These are phyloP conservation scores for Melanotaenia duboulayi DNA, from an alignment of 2,113 vertebrate species.

Conservation along the genomic window DNA sequence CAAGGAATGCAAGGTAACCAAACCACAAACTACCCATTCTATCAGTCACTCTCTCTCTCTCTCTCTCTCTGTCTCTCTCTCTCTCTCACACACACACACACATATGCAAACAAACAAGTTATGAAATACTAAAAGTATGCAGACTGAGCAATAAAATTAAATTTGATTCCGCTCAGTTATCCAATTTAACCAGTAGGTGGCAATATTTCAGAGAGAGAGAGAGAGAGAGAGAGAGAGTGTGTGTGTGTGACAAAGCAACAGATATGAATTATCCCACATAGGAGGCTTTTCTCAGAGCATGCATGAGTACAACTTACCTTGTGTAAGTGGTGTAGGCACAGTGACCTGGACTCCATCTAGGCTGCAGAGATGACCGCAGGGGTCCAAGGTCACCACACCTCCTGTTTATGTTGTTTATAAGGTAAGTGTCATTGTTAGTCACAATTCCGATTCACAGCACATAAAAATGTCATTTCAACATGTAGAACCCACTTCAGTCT, in stretches of 20 bases:
- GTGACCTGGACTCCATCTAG: constrained; percentile 82
- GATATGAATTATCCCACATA: not conserved
- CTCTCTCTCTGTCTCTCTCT: constrained; percentile 1
- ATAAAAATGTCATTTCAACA: not conserved
- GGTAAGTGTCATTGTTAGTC: not conserved
- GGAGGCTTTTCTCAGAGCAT: not conserved
- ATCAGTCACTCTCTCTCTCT: constrained; percentile 3
- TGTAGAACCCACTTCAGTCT: not conserved
- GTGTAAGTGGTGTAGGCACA: constrained; percentile 82
- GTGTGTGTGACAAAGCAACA: not conserved
- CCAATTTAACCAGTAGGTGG: constrained; percentile 58
- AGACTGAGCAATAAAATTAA: constrained; percentile 24
- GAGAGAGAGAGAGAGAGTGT: too few relatives aligned
- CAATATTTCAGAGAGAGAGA: constrained; percentile 41
- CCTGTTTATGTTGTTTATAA: constrained; percentile 38
- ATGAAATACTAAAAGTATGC: constrained; percentile 38
- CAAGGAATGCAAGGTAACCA: constrained; percentile 55
- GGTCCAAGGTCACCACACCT: constrained; percentile 83
- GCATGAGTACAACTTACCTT: constrained; percentile 74
- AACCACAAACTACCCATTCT: constrained; percentile 51
- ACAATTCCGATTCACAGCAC: not conserved
- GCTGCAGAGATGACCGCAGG: constrained; percentile 84
- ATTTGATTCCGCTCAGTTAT: not conserved
- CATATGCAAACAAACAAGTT: constrained; percentile 5
- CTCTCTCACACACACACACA: not conserved